Evolutionary conservation across 2,888 invertebrate genomes (phyloP), one percentile per base, ranked within the genome.

Genomic region (Sycophila texana): DNA sequence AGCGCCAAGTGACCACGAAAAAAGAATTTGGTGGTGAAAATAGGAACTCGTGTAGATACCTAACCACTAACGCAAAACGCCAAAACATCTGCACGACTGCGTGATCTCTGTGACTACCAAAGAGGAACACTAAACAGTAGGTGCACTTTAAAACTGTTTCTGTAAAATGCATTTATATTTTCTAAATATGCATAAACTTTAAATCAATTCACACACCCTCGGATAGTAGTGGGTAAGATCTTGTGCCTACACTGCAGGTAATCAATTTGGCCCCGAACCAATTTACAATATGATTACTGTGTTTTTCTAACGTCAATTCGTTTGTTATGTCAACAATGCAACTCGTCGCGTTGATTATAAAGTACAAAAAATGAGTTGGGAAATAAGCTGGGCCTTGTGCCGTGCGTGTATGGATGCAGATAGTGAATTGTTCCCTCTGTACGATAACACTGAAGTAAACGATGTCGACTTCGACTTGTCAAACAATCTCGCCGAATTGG

Each of bases 391-490:
- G 76, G 85, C 84, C 10, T 89, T 89, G 85, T 90, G 90, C 80
- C 89, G 90, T 10, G 89, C 87, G 1, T 90, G 90, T 71, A 90
- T 90, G 90, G 87, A 86, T 83, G 85, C 85, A 13, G 88, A 87
- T 58, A 87, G 88, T 51, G 83, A 84, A 22, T 84, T 90, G 73
- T 73, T 89, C 53, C 85, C 89, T 4, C 87, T 90, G 87, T 90
- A 87, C 68, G 87, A 86, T 30, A 84, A 85, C 20, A 82, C 81
- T 18, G 85, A 87, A 47, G 84, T 84, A 47, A 83, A 81, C 18
- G 87, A 87, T 72, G 87, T 87, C 82, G 83, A 79, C 55, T 30
- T 87, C 82, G 83, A 79, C 55, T 30, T 90, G 16, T 83, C 88
- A 0, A 83, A 83, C 49, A 90, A 90, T 83, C 86, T 90, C 14